Evolutionary conservation across 2,888 invertebrate species (phyloP).

Genomic region (Xestia ashworthii): DNA sequence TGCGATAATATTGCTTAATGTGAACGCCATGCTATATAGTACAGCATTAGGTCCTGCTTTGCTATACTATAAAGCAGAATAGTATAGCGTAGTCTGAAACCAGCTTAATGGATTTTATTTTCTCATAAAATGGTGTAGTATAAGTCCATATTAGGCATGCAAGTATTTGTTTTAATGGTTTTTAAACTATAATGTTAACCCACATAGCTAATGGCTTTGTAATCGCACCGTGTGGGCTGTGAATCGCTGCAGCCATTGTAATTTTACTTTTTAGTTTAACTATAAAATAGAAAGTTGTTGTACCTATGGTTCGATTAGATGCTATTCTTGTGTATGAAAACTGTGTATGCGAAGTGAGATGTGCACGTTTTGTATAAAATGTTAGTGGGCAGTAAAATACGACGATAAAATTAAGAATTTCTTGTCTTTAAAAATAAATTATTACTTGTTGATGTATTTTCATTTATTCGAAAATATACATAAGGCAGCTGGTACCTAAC

Average conservation of each 20-base stretch:
- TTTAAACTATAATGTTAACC: slow-evolving; percentile 54
- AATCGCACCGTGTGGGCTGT: slow-evolving; percentile 52
- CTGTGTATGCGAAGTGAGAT: slow-evolving; percentile 26
- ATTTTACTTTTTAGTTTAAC: slow-evolving; percentile 37
- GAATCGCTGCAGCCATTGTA: slow-evolving; percentile 44
- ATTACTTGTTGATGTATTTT: not conserved
- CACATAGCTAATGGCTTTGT: slow-evolving; percentile 60
- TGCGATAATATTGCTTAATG: no score
- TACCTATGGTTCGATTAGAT: slow-evolving; percentile 50
- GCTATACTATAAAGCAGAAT: no score
- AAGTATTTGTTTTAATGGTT: slow-evolving; percentile 50
- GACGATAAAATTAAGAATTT: not conserved
- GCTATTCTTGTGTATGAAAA: slow-evolving; percentile 19
- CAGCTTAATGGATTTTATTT: not conserved
- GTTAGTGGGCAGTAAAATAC: not conserved
- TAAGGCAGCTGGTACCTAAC: not conserved
- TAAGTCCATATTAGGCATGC: slow-evolving; percentile 17
- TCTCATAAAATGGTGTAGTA: not conserved
- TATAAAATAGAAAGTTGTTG: slow-evolving; percentile 55
- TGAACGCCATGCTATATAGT: no score
- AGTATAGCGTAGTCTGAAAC: no score
- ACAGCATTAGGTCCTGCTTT: no score
- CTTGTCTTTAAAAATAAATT: not conserved
- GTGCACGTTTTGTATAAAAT: slow-evolving; percentile 4
- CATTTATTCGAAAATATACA: not conserved